These are phyloP conservation scores for Muricea muricata DNA, from an alignment of 92 coral and sea anemone species.

Conservation along the genomic window DNA sequence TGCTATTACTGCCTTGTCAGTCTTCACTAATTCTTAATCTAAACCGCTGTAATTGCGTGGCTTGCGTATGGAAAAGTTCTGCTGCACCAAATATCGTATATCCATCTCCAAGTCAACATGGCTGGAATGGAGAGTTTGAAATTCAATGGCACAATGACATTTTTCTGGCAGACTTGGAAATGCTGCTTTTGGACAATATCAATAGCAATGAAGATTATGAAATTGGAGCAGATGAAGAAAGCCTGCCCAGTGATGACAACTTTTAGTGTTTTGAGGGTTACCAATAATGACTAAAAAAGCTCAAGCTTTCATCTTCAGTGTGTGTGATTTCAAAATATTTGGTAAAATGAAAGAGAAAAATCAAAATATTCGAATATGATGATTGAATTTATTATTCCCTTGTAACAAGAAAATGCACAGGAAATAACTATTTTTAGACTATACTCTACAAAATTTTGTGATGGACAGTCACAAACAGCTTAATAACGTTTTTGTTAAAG, in stretches of 20 bases:
- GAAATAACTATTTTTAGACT: not conserved
- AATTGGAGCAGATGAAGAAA: constrained; percentile 10
- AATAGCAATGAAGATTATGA: constrained; percentile 1
- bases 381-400: not conserved
- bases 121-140: not conserved
- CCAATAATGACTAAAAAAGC: no score
- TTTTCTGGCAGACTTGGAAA: not conserved
- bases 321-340: no score
- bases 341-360: not conserved
- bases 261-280: not conserved
- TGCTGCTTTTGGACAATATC: not conserved
- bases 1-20: not conserved
- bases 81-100: not conserved
- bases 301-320: no score
- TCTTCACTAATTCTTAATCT: not conserved
- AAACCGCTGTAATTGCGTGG: constrained; percentile 8
- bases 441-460: no score
- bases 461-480: not conserved
- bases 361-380: not conserved
- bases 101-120: constrained; percentile 4
- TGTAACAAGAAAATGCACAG: not conserved
- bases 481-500: no score
- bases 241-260: not conserved
- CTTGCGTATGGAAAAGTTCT: not conserved
- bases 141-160: not conserved